Conservation (phyloP, 2,888 invertebrate genomes). For the Gastrophysa polygoni region DNA sequence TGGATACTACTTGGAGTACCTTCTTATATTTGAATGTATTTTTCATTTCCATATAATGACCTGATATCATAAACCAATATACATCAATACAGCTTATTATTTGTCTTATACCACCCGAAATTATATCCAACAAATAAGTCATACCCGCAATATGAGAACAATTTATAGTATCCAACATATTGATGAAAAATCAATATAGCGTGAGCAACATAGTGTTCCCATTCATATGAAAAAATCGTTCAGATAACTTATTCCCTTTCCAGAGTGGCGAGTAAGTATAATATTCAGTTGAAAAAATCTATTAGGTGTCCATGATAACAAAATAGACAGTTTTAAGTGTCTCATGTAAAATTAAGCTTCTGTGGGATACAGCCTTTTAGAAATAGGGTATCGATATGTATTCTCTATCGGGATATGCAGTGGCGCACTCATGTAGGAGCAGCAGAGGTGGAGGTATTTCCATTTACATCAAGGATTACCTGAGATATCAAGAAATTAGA, state of each 20-base stretch:
- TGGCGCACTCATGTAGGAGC: too few relatives aligned
- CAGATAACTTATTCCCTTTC: constrained; percentile 6
- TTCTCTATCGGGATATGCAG: too few relatives aligned
- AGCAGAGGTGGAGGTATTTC: too few relatives aligned
- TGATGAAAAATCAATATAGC: neutral
- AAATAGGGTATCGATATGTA: constrained; percentile 9
- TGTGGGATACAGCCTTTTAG: constrained; percentile 2
- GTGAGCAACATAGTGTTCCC: constrained; percentile 9
- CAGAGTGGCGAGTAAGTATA: constrained; percentile 1
- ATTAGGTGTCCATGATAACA: constrained; percentile 2
- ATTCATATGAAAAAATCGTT: constrained; percentile 9
- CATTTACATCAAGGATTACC: too few relatives aligned
- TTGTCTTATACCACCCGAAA: neutral
- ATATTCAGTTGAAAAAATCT: constrained; percentile 11
- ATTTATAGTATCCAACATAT: neutral
- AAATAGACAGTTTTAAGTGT: constrained; percentile 9
- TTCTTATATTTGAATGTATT: constrained; percentile 8
- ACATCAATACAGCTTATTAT: neutral
- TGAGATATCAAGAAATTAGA: too few relatives aligned
- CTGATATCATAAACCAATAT: neutral
- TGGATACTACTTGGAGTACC: constrained; percentile 1
- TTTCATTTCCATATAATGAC: neutral
- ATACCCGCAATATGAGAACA: neutral
- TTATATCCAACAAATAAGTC: neutral
- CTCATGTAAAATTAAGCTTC: constrained; percentile 6